Evolutionary conservation across 1,140 invertebrate genomes (phyloP).

Genomic region (Neodiprion lecontei): DNA sequence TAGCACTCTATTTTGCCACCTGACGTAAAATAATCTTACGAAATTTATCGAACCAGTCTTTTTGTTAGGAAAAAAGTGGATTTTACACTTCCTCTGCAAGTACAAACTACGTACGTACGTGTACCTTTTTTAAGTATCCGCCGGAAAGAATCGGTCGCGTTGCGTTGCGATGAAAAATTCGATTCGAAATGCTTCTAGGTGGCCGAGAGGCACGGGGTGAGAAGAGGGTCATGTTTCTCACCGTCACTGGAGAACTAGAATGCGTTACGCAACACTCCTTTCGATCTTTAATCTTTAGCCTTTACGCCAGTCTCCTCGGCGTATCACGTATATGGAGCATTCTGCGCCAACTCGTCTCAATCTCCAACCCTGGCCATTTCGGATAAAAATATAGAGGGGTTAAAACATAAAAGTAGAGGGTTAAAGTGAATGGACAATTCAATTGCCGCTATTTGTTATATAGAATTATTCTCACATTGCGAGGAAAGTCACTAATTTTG

Average conservation of each 20-base stretch:
- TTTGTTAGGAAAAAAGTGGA: not conserved
- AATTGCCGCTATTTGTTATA: no score
- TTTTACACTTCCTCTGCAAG: not conserved
- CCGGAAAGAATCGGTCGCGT: not conserved
- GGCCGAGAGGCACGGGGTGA: not conserved
- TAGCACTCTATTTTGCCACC: no score
- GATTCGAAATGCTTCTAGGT: not conserved
- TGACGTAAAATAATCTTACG: no score
- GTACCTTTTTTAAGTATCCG: not conserved
- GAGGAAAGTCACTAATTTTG: no score
- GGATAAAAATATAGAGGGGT: no score
- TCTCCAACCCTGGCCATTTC: no score
- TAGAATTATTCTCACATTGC: no score
- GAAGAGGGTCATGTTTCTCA: not conserved
- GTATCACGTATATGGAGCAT: no score
- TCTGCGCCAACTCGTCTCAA: no score
- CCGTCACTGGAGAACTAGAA: constrained; percentile 3
- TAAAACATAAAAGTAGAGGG: no score
- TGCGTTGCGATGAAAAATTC: not conserved
- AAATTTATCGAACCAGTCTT: no score
- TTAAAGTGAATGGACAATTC: no score
- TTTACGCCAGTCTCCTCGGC: not conserved
- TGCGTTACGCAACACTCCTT: not conserved
- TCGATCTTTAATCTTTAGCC: constrained; percentile 2
- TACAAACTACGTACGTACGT: not conserved